Evolutionary conservation across 2,797 vertebrate genomes (phyloP), one percentile per base, ranked within the genome.

Genomic region (Alca torda): DNA sequence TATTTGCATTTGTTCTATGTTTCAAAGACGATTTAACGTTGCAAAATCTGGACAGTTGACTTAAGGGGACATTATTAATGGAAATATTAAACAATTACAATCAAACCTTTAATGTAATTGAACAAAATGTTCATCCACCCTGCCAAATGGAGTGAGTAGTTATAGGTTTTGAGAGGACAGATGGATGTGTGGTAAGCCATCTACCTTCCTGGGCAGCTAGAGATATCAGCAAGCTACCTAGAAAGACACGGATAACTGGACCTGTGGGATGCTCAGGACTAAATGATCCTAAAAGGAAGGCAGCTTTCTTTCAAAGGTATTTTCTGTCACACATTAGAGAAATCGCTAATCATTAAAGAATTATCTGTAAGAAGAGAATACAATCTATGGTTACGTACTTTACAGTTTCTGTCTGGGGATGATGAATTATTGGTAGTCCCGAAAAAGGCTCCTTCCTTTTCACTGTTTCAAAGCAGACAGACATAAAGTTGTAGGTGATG

Each of bases 41-140:
- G 94, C 50, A 74, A 87, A 94, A 94, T 92, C 75, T 81, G 51
- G 90, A 95, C 67, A 90, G 88, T 96, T 94, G 37, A 95, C 85
- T 97, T 95, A 95, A 96, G 75, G 46, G 89, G 87, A 92, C 50
- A 39, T 95, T 96, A 95, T 97, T 96, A 97, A 97, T 94, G 79
- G 82, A 87, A 93, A 90, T 96, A 97, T 96, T 95, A 96, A 95
- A 94, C 92, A 96, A 97, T 96, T 97, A 95, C 96, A 97, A 95
- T 83, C 48, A 95, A 92, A 94, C 68, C 53, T 81, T 89, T 92
- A 95, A 89, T 84, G 41, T 89, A 97, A 93, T 94, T 85, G 93
- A 97, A 94, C 57, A 87, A 95, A 97, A 89, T 92, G 57, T 87
- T 97, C 90, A 91, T 68, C 43, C 41, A 86, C 25, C 10, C 12